Base-by-base conservation (phyloP, 2,113 vertebrate genomes). In the Archilochus colubris region DNA sequence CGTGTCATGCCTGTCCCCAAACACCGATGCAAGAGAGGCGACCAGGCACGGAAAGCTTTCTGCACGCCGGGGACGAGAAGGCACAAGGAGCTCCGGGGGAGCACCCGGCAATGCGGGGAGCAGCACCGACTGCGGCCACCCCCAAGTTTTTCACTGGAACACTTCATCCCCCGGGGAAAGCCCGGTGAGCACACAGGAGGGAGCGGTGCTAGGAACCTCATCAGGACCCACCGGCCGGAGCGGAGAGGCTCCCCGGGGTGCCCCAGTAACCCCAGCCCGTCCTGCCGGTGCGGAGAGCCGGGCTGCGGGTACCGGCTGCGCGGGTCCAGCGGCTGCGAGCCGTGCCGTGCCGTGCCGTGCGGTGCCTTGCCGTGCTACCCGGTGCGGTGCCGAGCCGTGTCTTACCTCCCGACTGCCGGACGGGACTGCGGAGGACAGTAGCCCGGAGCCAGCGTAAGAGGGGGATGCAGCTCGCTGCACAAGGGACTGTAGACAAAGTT, bases 401-500 rank as follows among this genome's bases (percentile, higher is more conserved):
- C 98, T 98, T 98, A 98, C 98, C 98, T 98, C 97, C 59, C 95
- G 84, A 66, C 66, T 53, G 97, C 86, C 94, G 83, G 96, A 64
- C 82, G 66, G 66, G 51, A 93, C 97, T 95, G 97, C 95, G 93
- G 94, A 91, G 57, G 84, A 58, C 92, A 82, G 48, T 62, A 57
- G 51, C 85, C 83, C 94, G 61, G 46, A 86, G 67, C 73, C 17
- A 89, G 86, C 55, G 22, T 53, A 81, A 81, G 73, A 96, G 54
- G 68, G 91, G 92, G 96, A 96, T 95, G 96, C 96, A 88, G 92
- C 94, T 86, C 91, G 28, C 89, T 6, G 79, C 66, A 76, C 94
- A 92, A 97, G 98, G 97, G 97, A 96, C 91, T 78, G 97, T 98
- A 36, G 76, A 83, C 96, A 98, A 98, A 98, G 96, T 97, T 82